phyloP scores from a whole-genome alignment of 2,888 invertebrate genomes.

The Busseola fusca region DNA sequence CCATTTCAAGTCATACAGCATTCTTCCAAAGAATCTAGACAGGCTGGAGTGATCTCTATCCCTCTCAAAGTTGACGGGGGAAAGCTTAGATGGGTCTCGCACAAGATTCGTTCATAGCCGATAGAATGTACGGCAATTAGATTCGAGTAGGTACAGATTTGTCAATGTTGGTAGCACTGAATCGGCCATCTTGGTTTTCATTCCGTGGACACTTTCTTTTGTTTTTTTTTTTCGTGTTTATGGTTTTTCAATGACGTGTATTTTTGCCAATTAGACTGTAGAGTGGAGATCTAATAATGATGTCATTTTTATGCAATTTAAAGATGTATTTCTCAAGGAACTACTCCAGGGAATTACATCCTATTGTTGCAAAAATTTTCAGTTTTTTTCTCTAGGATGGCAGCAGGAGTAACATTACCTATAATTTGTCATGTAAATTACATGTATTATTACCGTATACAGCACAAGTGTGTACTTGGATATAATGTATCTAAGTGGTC shows the following conservation, averaged over 20 bases:
- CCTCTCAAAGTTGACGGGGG: slow-evolving; percentile 30
- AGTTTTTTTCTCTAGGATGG: neutral
- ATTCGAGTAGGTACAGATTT: slow-evolving; percentile 28
- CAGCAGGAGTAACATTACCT: too few species aligned
- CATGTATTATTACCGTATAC: too few species aligned
- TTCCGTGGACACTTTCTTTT: neutral
- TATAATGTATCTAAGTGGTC: too few species aligned
- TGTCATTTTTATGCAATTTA: neutral
- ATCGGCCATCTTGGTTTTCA: slow-evolving; percentile 17
- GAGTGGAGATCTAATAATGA: neutral
- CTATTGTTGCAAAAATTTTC: neutral
- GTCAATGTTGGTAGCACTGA: slow-evolving; percentile 38
- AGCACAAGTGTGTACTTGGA: too few species aligned
- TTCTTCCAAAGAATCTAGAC: slow-evolving; percentile 6
- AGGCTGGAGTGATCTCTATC: slow-evolving; percentile 23
- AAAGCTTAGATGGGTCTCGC: slow-evolving; percentile 31
- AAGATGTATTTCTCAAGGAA: neutral
- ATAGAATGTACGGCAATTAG: neutral
- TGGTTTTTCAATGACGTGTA: neutral
- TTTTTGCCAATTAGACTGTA: neutral
- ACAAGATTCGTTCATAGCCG: slow-evolving; percentile 9
- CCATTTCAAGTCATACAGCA: neutral
- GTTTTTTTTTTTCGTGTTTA: neutral
- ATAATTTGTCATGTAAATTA: too few species aligned
- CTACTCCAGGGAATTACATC: neutral